Evolutionary conservation across 2,797 vertebrate species (phyloP), one percentile per base, ranked within the genome.

Genomic region (Sebastes matsubarae): DNA sequence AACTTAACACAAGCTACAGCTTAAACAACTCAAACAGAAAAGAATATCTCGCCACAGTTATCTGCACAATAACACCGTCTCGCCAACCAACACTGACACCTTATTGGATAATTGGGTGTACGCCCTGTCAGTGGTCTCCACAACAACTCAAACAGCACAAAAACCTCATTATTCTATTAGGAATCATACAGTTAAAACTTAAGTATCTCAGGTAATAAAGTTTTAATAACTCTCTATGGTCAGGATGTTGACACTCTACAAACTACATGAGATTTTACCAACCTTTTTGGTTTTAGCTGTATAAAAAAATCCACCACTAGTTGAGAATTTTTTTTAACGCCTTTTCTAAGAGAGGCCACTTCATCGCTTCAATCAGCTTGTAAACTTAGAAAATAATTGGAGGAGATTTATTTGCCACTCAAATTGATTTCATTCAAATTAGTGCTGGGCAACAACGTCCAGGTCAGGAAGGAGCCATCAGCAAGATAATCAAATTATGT

Each of bases 101-200:
- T 67, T 24, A 58, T 24, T 72, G 77, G 78, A 80, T 89, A 86
- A 90, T 86, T 88, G 85, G 81, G 30, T 38, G 57, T 61, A 16
- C 72, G 71, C 38, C 54, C 76, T 60, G 52, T 85, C 71, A 72
- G 78, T 65, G 25, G 30, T 72, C 72, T 72, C 38, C 50, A 72
- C 66, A 85, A 79, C 75, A 82, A 78, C 79, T 71, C 57, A 63
- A 81, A 65, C 70, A 71, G 69, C 77, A 74, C 61, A 70, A 77
- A 61, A 61, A 68, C 50, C 30, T 22, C 5, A 57, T 65, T 22
- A 22, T 27, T 63, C 18, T 38, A 55, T 36, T 42, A 36, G 7
- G 10, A 68, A 68, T 57, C 34, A 46, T n/a, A 14, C 36, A 61
- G 27, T 29, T 30, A 72, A 60, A 59, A 7, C 42, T 3, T 4